Conservation (phyloP, 2,888 invertebrate species). For the Polydesmus complanatus region DNA sequence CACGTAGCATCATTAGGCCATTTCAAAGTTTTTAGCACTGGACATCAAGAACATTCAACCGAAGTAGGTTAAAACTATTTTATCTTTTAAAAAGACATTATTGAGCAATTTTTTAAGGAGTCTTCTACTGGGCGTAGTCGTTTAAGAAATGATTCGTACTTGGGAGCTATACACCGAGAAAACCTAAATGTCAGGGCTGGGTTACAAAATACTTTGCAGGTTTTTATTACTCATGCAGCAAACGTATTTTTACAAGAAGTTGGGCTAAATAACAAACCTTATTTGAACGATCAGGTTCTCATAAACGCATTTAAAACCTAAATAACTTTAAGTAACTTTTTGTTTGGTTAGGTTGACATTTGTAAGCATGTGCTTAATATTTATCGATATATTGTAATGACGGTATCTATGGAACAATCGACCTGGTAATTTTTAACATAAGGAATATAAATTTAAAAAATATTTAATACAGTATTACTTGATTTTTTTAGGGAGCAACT, state of each 20-base stretch:
- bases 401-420: constrained; percentile 75
- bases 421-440: constrained; percentile 60
- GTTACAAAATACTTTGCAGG: constrained; percentile 57
- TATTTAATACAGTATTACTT: too few relatives aligned
- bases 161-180: constrained; percentile 67
- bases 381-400: constrained; percentile 94
- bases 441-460: too few relatives aligned
- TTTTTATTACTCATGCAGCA: constrained; percentile 89
- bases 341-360: constrained; percentile 53
- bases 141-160: constrained; percentile 71
- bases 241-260: constrained; percentile 73
- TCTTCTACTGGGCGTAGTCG: constrained; percentile 36
- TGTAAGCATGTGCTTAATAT: constrained; percentile 92
- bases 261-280: constrained; percentile 41
- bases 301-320: not conserved
- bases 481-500: constrained; percentile 59
- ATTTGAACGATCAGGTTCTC: constrained; percentile 61
- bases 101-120: constrained; percentile 18
- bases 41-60: not conserved
- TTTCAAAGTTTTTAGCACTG: not conserved
- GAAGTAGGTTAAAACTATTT: not conserved
- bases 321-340: not conserved
- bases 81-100: too few relatives aligned
- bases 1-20: constrained; percentile 20
- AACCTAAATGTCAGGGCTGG: constrained; percentile 50